Evolutionary conservation across 2,797 vertebrate species (phyloP).

Genomic region (Alfaro cultratus): DNA sequence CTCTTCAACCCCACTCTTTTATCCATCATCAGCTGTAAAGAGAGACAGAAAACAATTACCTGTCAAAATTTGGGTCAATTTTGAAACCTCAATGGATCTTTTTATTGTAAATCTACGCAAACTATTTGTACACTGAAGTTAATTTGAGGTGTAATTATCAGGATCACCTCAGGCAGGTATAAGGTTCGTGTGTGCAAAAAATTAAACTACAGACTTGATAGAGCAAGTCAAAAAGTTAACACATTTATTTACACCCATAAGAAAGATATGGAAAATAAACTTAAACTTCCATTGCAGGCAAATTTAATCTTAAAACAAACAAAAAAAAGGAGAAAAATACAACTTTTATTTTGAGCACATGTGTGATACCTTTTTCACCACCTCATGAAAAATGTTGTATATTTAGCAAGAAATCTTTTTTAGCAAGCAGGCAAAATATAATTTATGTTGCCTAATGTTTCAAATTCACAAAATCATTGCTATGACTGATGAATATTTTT

Average conservation of each 20-base stretch:
- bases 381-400: neutral
- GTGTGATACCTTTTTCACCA: neutral
- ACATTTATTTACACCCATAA: no score
- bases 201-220: neutral
- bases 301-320: neutral
- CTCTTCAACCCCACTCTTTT: conserved; percentile 90
- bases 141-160: neutral
- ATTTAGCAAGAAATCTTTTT: neutral
- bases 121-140: neutral
- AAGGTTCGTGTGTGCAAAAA: neutral
- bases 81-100: neutral
- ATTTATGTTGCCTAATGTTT: neutral
- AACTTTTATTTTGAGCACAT: neutral
- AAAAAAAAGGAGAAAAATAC: neutral
- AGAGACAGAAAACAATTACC: conserved; percentile 2
- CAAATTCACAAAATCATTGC: neutral
- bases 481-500: neutral
- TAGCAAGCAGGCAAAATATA: neutral
- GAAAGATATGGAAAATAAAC: no score
- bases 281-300: no score
- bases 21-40: conserved; percentile 86
- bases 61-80: neutral
- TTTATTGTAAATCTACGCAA: neutral
- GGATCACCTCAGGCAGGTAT: neutral
- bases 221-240: neutral